phyloP scores from a whole-genome alignment of 2,888 invertebrate species.

The Noctua fimbriata region DNA sequence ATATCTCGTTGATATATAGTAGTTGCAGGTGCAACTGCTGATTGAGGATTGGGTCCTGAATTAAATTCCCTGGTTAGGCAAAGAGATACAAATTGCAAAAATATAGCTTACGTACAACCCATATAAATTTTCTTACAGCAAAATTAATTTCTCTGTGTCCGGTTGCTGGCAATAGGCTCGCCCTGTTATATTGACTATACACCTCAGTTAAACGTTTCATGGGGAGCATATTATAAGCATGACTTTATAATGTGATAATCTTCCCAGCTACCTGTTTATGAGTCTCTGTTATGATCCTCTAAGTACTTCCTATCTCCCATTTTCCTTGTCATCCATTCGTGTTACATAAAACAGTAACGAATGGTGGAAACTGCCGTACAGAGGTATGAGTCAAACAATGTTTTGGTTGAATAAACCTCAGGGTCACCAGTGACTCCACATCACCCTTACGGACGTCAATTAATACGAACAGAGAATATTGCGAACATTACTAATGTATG shows the following conservation, averaged over 20 bases:
- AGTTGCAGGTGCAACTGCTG: background rate
- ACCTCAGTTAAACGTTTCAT: background rate
- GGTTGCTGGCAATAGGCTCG: background rate
- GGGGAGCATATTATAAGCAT: too few species aligned
- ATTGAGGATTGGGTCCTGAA: too few species aligned
- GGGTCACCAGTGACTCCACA: conserved; percentile 59
- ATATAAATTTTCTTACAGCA: background rate
- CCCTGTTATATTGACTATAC: background rate
- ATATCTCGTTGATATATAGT: background rate
- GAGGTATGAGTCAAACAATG: conserved; percentile 64
- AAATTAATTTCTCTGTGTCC: background rate
- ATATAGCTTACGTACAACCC: background rate
- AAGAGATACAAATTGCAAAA: background rate
- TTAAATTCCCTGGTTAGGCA: background rate
- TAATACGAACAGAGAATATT: conserved; percentile 46
- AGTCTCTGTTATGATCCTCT: background rate
- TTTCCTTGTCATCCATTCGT: conserved; percentile 27
- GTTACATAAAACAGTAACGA: conserved; percentile 42
- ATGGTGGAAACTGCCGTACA: conserved; percentile 49
- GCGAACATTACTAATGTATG: conserved; percentile 56
- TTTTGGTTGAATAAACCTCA: conserved; percentile 68
- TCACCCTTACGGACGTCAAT: conserved; percentile 62
- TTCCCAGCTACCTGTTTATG: background rate
- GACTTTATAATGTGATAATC: background rate
- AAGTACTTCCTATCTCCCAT: background rate